phyloP scores from a whole-genome alignment of 2,797 vertebrate species.

The Dallia pectoralis region DNA sequence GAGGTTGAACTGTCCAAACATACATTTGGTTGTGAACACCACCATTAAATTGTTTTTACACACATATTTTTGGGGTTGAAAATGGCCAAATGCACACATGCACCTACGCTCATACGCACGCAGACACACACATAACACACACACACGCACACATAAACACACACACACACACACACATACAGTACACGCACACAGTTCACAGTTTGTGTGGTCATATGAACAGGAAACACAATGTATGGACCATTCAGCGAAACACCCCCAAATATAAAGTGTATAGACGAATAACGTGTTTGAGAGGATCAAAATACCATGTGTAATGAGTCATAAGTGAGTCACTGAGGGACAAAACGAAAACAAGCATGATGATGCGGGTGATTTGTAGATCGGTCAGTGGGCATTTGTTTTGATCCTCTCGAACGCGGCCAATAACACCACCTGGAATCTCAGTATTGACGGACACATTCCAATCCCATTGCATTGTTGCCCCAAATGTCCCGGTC shows the following conservation, averaged over 20 bases:
- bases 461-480: constrained; percentile 52
- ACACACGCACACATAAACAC: too few species aligned
- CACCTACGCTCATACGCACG: background rate
- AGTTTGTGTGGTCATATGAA: background rate
- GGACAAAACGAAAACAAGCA: too few species aligned
- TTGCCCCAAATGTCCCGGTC: constrained; percentile 48
- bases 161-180: background rate
- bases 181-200: background rate
- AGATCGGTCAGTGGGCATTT: too few species aligned
- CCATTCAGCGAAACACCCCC: constrained; percentile 58
- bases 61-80: constrained; percentile 50
- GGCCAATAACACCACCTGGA: too few species aligned
- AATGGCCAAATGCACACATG: constrained; percentile 33
- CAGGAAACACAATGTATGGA: background rate
- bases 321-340: too few species aligned
- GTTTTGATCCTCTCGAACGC: too few species aligned
- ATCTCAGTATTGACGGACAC: constrained; percentile 49
- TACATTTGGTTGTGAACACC: constrained; percentile 56
- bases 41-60: constrained; percentile 49
- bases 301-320: too few species aligned
- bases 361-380: too few species aligned
- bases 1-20: constrained; percentile 36
- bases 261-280: constrained; percentile 36
- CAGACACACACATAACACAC: too few species aligned
- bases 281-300: background rate